Evolutionary conservation across 92 coral and sea anemone species (phyloP).

Genomic region (Meandrina meandrites): DNA sequence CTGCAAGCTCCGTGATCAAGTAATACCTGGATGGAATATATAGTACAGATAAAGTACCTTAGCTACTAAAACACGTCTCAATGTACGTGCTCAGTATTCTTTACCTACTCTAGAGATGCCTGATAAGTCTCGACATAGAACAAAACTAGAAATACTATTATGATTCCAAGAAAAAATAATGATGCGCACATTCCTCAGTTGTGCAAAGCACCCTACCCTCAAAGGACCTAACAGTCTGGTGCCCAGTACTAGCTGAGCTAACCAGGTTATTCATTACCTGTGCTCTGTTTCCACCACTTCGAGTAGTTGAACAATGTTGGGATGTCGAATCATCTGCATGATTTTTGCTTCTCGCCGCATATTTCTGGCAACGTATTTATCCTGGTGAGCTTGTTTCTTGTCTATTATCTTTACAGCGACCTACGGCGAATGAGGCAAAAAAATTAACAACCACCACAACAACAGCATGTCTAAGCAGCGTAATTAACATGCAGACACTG

Average conservation of each 20-base stretch:
- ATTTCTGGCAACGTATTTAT: constrained; percentile 92
- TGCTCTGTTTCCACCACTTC: constrained; percentile 97
- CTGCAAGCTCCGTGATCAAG: constrained; percentile 88
- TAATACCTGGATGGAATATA: constrained; percentile 76
- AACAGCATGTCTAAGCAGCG: too few relatives aligned
- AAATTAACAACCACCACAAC: neutral
- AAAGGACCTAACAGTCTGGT: neutral
- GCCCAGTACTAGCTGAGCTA: neutral
- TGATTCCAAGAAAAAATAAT: too few relatives aligned
- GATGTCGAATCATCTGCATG: constrained; percentile 96
- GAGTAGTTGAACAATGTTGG: constrained; percentile 84
- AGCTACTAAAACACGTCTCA: too few relatives aligned
- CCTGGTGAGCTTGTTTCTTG: constrained; percentile 94
- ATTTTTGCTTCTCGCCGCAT: constrained; percentile 99
- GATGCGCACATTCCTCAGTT: too few relatives aligned
- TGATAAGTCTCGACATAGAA: too few relatives aligned
- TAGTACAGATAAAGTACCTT: neutral
- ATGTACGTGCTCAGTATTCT: too few relatives aligned
- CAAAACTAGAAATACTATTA: too few relatives aligned
- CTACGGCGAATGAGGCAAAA: constrained; percentile 33
- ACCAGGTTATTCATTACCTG: constrained; percentile 47
- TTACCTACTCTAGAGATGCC: too few relatives aligned
- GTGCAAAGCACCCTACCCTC: neutral
- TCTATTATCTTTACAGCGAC: constrained; percentile 97
- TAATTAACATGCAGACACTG: too few relatives aligned